Evolutionary conservation across 2,797 vertebrate genomes (phyloP), one percentile per base, ranked within the genome.

Genomic region (Bovichtus variegatus): DNA sequence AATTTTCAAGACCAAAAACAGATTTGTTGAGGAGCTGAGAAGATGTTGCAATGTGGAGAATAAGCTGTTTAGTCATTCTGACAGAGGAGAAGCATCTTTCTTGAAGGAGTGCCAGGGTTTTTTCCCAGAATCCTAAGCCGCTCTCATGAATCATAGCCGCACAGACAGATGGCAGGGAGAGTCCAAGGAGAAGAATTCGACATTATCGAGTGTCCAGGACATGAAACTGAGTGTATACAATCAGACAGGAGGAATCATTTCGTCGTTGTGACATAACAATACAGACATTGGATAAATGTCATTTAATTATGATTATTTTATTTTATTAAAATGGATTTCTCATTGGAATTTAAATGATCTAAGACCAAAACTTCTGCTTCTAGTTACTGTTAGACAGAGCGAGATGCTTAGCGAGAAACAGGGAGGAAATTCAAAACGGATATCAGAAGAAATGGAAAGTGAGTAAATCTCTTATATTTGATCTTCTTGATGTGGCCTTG

Each of bases 31-130:
- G 55, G 71, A 76, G 76, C 25, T 75, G 41, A 76, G 54, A 79
- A 71, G 78, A 91, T 92, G 82, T 90, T 89, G 91, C 66, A 89
- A 91, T 85, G 71, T 74, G 62, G 62, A 85, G 81, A 89, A 92
- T 81, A 57, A 86, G 79, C 67, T 85, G 78, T 79, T 89, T 91
- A 92, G 88, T 93, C 83, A 82, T 68, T 79, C 61, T 86, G 79
- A 88, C 84, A 86, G 69, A 78, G 66, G 71, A 80, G 74, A 92
- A 89, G 73, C 67, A 91, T 93, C 87, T 49, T 90, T 93, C 87
- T 88, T 91, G 77, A 74, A 80, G 83, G 84, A 84, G 84, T 89
- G 87, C 89, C 92, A 91, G 71, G 69, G 80, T 74, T 84, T 83
- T 89, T 91, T 89, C 88, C 82, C 82, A 83, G 83, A 92, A 90